These are phyloP conservation scores for Alectoris magna DNA, from an alignment of 2,797 vertebrate species.

Conservation along the genomic window DNA sequence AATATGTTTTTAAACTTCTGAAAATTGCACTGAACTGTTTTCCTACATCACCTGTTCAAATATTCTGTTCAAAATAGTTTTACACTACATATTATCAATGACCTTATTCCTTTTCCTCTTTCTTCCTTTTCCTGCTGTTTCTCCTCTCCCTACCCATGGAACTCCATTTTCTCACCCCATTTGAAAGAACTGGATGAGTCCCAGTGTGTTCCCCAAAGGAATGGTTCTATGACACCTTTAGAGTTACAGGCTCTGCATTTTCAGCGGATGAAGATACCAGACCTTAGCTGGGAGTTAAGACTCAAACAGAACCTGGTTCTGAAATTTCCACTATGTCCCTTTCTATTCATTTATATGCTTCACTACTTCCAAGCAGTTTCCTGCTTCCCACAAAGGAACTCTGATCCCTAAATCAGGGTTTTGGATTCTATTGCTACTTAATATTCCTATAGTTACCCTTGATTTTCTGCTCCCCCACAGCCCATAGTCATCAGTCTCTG, in stretches of 20 bases:
- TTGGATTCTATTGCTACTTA: background rate
- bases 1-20: background rate
- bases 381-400: background rate
- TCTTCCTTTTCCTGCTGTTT: background rate
- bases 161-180: background rate
- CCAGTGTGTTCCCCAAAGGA: background rate
- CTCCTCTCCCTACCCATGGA: background rate
- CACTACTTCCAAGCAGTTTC: background rate
- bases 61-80: background rate
- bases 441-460: background rate
- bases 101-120: background rate
- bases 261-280: background rate
- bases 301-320: background rate
- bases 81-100: background rate
- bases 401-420: background rate
- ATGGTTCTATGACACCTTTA: background rate
- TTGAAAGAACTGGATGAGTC: background rate
- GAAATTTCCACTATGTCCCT: fast-evolving
- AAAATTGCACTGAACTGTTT: background rate
- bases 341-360: background rate
- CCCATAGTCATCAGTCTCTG: background rate
- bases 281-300: fast-evolving
- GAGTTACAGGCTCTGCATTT: background rate
- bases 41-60: background rate
- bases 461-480: background rate